These are phyloP conservation scores for Menidia beryllina DNA, from an alignment of 2,113 vertebrate species.

Conservation along the genomic window DNA sequence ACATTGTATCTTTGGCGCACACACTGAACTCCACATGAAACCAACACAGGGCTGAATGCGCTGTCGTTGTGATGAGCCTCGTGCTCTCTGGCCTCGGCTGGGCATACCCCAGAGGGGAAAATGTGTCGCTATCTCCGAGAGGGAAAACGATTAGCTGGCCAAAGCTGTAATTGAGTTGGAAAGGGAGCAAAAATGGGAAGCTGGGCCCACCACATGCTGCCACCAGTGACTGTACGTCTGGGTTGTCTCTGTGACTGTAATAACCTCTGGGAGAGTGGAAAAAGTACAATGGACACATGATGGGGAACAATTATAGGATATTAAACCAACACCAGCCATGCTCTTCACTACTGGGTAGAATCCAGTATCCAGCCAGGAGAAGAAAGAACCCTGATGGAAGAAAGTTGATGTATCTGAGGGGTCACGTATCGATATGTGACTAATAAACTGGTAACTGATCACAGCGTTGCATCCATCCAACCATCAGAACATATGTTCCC, in stretches of 20 bases:
- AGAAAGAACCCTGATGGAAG: too few relatives aligned
- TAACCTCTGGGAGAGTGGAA: constrained; percentile 71
- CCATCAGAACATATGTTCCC: constrained; percentile 55
- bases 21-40: background rate
- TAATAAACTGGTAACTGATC: constrained; percentile 18
- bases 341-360: constrained; percentile 13
- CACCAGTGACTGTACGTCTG: constrained; percentile 5
- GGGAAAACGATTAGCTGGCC: constrained; percentile 59
- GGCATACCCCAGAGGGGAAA: constrained; percentile 18
- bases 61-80: constrained; percentile 24
- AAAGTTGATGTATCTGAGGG: background rate
- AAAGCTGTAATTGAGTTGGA: constrained; percentile 62
- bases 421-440: constrained; percentile 19
- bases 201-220: background rate
- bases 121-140: constrained; percentile 35
- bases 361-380: too few relatives aligned
- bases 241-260: constrained; percentile 24
- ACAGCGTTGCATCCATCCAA: constrained; percentile 34
- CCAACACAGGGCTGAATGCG: constrained; percentile 6
- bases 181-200: constrained; percentile 41
- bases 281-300: constrained; percentile 60
- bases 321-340: constrained; percentile 61
- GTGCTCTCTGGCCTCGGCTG: constrained; percentile 14
- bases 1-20: background rate
- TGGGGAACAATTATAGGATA: constrained; percentile 61